These are phyloP conservation scores for Mimas tiliae DNA, from an alignment of 2,888 invertebrate species.

Conservation along the genomic window DNA sequence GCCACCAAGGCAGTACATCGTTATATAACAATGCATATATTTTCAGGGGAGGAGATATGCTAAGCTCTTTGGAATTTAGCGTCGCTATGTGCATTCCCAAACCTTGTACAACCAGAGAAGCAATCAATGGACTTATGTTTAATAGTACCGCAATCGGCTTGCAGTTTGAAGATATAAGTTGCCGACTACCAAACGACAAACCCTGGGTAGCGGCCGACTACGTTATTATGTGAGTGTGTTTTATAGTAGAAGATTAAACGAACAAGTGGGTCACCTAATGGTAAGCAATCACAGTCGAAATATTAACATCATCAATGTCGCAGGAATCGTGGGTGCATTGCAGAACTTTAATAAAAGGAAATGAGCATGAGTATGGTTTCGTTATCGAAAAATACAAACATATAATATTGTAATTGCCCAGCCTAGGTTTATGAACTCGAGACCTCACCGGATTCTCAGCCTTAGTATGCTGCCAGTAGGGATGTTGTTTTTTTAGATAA, in stretches of 20 bases:
- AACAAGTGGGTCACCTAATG: not conserved
- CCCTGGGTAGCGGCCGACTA: conserved; percentile 68
- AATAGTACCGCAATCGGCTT: conserved; percentile 46
- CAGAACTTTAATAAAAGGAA: too few species aligned
- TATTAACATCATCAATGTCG: too few species aligned
- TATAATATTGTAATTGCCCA: too few species aligned
- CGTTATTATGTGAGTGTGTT: conserved; percentile 63
- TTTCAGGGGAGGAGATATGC: not conserved
- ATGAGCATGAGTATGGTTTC: too few species aligned
- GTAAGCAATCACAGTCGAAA: too few species aligned
- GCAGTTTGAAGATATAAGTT: conserved; percentile 54
- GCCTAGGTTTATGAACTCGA: too few species aligned
- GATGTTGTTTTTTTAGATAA: too few species aligned
- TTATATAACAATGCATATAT: not conserved
- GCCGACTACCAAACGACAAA: conserved; percentile 69
- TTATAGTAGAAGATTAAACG: not conserved
- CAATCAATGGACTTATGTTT: conserved; percentile 46
- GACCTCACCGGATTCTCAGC: too few species aligned
- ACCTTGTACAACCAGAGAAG: conserved; percentile 57
- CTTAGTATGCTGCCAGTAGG: not conserved
- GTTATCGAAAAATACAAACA: too few species aligned
- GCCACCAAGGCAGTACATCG: too few species aligned
- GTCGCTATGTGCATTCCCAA: conserved; percentile 68
- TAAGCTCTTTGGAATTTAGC: conserved; percentile 33
- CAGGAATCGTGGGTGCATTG: too few species aligned